Evolutionary conservation across 2,113 vertebrate species (phyloP), one percentile per base, ranked within the genome.

Genomic region (Mus spicilegus): DNA sequence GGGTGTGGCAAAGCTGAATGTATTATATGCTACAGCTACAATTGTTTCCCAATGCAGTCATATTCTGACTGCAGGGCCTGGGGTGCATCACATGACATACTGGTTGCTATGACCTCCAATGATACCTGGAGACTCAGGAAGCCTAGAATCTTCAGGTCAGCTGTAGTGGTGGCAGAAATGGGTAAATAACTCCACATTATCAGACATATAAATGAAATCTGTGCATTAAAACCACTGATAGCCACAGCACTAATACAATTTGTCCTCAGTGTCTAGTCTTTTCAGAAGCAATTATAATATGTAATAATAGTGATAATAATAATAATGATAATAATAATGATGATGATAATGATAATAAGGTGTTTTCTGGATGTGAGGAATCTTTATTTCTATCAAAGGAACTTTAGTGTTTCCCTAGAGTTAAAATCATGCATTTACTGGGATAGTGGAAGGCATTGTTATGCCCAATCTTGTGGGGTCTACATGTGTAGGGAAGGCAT

Each of bases 211-310:
- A 67, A 36, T 58, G 24, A 8, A 46, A 72, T 72, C 42, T 86
- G 13, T 30, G 58, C 75, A 63, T 85, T 61, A 5, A 24, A 82
- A 42, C 3, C 7, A 91, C 51, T 42, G n/a, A 14, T 30, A 86
- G 22, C 36, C 39, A 56, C 3, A 54, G 36, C 26, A 61, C 36
- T 85, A 49, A 94, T 36, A 20, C 13, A 80, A 75, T 78, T 90
- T 95, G 20, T 91, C 92, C 65, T 88, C 54, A 78, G 19, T 14
- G 70, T 76, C 28, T 82, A 69, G n/a, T 89, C 7, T 90, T 89
- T 94, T 91, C 11, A 70, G 63, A 33, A 87, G 33, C 46, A 90
- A 90, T 75, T 73, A 75, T 51, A 56, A 39, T 77, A 72, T 63
- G 81, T 46, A 78, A 65, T 67, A 75, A 80, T 80, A 54, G 67